Evolutionary conservation across 2,888 invertebrate species (phyloP).

Genomic region (Epirrita christyi): DNA sequence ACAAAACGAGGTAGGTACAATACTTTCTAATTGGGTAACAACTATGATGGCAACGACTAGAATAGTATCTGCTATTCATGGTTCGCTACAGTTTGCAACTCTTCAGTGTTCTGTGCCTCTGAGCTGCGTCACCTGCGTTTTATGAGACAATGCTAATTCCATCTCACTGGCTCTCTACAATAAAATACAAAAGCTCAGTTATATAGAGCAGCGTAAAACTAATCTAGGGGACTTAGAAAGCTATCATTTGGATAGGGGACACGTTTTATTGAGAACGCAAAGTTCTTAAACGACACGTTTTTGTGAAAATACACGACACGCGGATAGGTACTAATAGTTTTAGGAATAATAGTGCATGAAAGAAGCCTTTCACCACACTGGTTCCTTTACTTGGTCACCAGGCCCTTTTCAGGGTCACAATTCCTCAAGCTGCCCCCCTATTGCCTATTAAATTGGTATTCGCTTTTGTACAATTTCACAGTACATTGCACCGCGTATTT

Average conservation of each 20-base stretch:
- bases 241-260: constrained; percentile 16
- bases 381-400: too few relatives aligned
- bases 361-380: too few relatives aligned
- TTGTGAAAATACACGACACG: background rate
- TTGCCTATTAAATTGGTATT: too few relatives aligned
- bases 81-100: constrained; percentile 10
- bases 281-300: constrained; percentile 8
- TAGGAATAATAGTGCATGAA: too few relatives aligned
- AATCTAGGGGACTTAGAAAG: constrained; percentile 25
- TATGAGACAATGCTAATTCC: constrained; percentile 28
- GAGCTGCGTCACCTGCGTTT: constrained; percentile 29
- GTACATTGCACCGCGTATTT: too few relatives aligned
- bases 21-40: constrained; percentile 2
- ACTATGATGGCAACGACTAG: constrained; percentile 1
- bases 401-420: too few relatives aligned
- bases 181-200: constrained; percentile 22
- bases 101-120: constrained; percentile 7
- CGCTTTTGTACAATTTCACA: too few relatives aligned
- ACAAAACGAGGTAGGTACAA: too few relatives aligned
- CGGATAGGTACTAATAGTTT: too few relatives aligned
- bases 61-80: constrained; percentile 15
- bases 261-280: constrained; percentile 24
- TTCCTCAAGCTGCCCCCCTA: too few relatives aligned
- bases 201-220: constrained; percentile 22
- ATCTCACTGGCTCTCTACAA: constrained; percentile 26